phyloP scores from a whole-genome alignment of 2,113 vertebrate species.

The Clarias magur region DNA sequence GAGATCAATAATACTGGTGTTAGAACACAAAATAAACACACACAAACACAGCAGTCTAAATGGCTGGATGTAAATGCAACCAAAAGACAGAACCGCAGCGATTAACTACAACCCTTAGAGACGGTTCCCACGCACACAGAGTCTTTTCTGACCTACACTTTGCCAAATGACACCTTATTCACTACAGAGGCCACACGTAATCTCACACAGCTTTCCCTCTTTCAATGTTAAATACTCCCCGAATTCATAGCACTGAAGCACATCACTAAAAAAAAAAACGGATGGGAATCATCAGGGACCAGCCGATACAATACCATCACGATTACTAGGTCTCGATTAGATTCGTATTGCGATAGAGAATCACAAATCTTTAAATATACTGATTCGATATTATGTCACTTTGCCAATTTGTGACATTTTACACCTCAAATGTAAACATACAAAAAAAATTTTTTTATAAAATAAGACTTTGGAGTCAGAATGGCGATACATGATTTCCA shows the following conservation, averaged over 20 bases:
- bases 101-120: background rate
- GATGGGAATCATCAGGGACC: too few relatives aligned
- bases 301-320: too few relatives aligned
- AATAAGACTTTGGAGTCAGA: too few relatives aligned
- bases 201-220: background rate
- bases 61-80: background rate
- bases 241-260: background rate
- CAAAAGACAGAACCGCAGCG: background rate
- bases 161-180: background rate
- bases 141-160: background rate
- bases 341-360: too few relatives aligned
- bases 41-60: background rate
- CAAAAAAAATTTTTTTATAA: too few relatives aligned
- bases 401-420: too few relatives aligned
- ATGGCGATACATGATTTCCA: too few relatives aligned
- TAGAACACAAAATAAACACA: background rate
- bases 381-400: too few relatives aligned
- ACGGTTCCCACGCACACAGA: background rate
- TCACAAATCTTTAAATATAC: too few relatives aligned
- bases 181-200: background rate
- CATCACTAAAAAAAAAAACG: background rate
- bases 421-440: too few relatives aligned
- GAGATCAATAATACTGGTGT: slow-evolving; percentile 19
- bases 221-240: background rate
- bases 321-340: too few relatives aligned